Evolutionary conservation across 2,888 invertebrate genomes (phyloP).

Genomic region (Caprella mutica): DNA sequence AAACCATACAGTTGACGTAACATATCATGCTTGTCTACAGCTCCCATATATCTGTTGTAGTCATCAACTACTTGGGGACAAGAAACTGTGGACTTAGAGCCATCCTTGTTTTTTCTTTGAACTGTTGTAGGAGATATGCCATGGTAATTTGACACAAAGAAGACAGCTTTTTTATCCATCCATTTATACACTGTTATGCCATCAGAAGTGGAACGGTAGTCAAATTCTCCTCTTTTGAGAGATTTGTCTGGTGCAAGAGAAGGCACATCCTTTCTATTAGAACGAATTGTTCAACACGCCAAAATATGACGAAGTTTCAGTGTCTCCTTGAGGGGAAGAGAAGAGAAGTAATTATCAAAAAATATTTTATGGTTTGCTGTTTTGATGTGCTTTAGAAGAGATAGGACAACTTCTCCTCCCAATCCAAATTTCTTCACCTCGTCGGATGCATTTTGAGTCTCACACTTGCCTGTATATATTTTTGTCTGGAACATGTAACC

Average conservation of each 20-base stretch:
- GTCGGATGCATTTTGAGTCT: slow-evolving; percentile 31
- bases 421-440: slow-evolving; percentile 36
- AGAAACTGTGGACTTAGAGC: slow-evolving; percentile 26
- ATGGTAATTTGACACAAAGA: slow-evolving; percentile 36
- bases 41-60: slow-evolving; percentile 37
- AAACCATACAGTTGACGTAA: slow-evolving; percentile 36
- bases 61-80: slow-evolving; percentile 36
- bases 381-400: slow-evolving; percentile 34
- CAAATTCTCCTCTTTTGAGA: slow-evolving; percentile 35
- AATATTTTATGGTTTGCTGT: slow-evolving; percentile 35
- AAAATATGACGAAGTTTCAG: slow-evolving; percentile 30
- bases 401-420: slow-evolving; percentile 5
- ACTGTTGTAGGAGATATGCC: slow-evolving; percentile 26
- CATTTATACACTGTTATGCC: slow-evolving; percentile 35
- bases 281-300: slow-evolving; percentile 34
- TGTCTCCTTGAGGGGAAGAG: slow-evolving; percentile 30
- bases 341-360: slow-evolving; percentile 37
- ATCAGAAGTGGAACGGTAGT: slow-evolving; percentile 28
- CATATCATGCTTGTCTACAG: slow-evolving; percentile 38
- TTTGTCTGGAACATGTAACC: slow-evolving; percentile 36
- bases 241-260: slow-evolving; percentile 26
- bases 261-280: slow-evolving; percentile 31
- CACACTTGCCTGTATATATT: slow-evolving; percentile 38
- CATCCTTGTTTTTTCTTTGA: slow-evolving; percentile 31
- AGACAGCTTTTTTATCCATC: slow-evolving; percentile 36